Conservation (phyloP, 2,113 vertebrate species). For the Toxotes jaculatrix region DNA sequence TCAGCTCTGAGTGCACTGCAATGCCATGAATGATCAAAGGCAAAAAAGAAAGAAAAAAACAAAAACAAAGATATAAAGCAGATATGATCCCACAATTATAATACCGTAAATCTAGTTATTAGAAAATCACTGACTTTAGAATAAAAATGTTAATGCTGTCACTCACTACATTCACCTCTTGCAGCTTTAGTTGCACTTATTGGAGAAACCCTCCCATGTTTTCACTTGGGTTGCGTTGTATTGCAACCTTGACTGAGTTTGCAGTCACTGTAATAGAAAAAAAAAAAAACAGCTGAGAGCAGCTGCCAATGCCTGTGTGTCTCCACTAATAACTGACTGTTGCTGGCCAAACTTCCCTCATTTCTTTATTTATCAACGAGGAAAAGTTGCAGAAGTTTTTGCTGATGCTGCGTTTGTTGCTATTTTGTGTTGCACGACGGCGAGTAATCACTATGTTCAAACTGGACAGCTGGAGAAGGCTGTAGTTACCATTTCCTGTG, state of each 20-base stretch:
- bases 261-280: background rate
- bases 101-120: background rate
- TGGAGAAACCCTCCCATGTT: background rate
- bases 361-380: conserved; percentile 41
- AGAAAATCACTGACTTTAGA: background rate
- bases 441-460: conserved; percentile 48
- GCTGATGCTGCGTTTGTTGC: conserved; percentile 19
- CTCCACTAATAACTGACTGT: conserved; percentile 45
- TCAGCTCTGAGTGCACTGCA: background rate
- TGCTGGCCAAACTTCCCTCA: conserved; percentile 20
- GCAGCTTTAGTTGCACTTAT: background rate
- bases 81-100: background rate
- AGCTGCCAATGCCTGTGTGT: conserved; percentile 14
- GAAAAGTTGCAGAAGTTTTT: conserved; percentile 4
- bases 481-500: conserved; percentile 2
- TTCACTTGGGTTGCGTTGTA: background rate
- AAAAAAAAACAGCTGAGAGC: background rate
- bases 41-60: background rate
- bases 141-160: background rate
- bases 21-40: background rate
- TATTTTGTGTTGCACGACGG: conserved; percentile 33
- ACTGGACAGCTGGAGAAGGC: conserved; percentile 1
- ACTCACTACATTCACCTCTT: background rate
- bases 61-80: background rate
- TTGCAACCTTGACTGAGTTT: background rate